Conservation (phyloP, 2,888 invertebrate species). For the Campaea margaritaria region DNA sequence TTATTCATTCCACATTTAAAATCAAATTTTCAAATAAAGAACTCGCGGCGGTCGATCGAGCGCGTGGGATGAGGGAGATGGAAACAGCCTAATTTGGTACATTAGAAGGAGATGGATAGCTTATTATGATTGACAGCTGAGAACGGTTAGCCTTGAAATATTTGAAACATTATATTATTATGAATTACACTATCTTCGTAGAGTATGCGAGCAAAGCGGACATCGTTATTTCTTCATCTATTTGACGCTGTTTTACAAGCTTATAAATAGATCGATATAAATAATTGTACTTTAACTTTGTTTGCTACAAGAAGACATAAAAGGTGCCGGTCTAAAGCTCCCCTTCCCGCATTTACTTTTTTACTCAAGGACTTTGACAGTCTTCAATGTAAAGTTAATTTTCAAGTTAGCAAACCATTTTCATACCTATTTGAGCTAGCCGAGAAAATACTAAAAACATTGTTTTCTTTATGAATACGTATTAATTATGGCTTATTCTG, state of each 20-base stretch:
- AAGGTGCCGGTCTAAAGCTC: no score
- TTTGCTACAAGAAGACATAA: no score
- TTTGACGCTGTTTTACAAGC: not conserved
- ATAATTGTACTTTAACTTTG: no score
- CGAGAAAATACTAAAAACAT: no score
- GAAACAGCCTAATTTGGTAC: conserved; percentile 58
- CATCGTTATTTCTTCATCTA: conserved; percentile 46
- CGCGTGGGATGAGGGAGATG: conserved; percentile 67
- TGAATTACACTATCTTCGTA: conserved; percentile 83
- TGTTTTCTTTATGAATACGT: not conserved
- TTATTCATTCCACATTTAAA: conserved; percentile 86
- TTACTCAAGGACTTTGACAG: no score
- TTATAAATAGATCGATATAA: not conserved
- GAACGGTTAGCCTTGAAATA: conserved; percentile 86
- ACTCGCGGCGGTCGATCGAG: conserved; percentile 77
- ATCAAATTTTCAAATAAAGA: conserved; percentile 85
- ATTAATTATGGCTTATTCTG: no score
- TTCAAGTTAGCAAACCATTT: no score
- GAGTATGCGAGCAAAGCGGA: conserved; percentile 71
- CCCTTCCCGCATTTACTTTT: not conserved
- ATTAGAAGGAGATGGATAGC: conserved; percentile 76
- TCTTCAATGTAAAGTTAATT: no score
- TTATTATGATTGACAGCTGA: conserved; percentile 86
- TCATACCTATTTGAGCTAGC: no score
- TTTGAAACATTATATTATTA: conserved; percentile 86